Evolutionary conservation across 1,140 invertebrate genomes (phyloP).

Genomic region (Drosophila ohnishii): DNA sequence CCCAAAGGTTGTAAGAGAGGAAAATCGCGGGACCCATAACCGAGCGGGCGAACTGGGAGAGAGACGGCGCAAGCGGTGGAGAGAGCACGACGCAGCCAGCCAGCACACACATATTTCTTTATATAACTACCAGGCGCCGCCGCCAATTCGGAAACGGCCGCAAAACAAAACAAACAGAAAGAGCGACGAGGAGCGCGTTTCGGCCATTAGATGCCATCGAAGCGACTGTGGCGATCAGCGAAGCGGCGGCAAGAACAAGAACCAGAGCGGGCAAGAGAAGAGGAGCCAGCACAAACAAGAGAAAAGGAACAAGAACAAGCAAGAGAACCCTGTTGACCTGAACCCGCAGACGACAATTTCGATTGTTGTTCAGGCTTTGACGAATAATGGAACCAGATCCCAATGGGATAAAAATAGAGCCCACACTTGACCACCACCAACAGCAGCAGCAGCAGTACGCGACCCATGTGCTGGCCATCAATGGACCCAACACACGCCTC

Average conservation of each 20-base stretch:
- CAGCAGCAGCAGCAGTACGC: conserved; percentile 76
- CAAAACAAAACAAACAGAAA: conserved; percentile 35
- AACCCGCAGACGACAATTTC: conserved; percentile 69
- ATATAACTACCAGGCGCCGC: conserved; percentile 43
- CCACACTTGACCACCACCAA: conserved; percentile 78
- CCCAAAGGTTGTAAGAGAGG: not conserved
- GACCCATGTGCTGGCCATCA: conserved; percentile 78
- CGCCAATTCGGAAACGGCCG: conserved; percentile 32
- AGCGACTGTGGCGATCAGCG: conserved; percentile 13
- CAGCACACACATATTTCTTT: conserved; percentile 58
- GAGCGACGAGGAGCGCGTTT: conserved; percentile 7
- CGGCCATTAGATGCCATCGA: conserved; percentile 52
- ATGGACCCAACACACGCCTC: conserved; percentile 78
- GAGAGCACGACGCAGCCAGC: conserved; percentile 11
- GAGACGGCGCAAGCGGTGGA: conserved; percentile 31
- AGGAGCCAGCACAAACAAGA: not conserved
- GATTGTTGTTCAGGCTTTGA: conserved; percentile 76
- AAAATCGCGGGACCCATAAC: conserved; percentile 20
- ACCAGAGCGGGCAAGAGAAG: not conserved
- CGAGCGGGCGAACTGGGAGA: conserved; percentile 37
- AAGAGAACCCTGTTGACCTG: conserved; percentile 24
- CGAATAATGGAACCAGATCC: conserved; percentile 83
- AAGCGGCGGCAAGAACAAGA: conserved; percentile 17
- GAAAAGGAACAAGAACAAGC: not conserved
- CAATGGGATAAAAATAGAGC: conserved; percentile 83